phyloP scores from a whole-genome alignment of 2,888 invertebrate species.

The Leptinotarsa haldemani region DNA sequence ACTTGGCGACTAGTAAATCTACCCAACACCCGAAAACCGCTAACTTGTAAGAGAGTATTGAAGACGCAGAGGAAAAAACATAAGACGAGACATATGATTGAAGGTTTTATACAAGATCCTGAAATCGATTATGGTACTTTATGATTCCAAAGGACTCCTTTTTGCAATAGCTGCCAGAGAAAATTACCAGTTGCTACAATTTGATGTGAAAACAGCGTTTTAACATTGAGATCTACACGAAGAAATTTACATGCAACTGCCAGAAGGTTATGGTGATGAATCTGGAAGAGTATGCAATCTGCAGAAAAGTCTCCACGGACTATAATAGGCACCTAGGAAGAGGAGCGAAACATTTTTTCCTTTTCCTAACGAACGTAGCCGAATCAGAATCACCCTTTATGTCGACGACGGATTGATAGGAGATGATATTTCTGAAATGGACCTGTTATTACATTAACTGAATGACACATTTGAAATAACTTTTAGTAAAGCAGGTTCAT shows the following conservation, averaged over 20 bases:
- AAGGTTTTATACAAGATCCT: neutral
- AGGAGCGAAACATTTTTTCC: neutral
- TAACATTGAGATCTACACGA: neutral
- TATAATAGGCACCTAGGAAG: neutral
- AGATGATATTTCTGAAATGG: neutral
- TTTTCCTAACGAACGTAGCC: neutral
- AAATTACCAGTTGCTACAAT: neutral
- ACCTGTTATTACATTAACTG: neutral
- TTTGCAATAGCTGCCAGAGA: neutral
- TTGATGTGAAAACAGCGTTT: conserved; percentile 5
- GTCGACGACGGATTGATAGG: conserved; percentile 1
- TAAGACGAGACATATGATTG: neutral
- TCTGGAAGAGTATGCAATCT: neutral
- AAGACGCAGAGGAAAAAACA: conserved; percentile 22
- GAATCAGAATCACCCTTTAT: neutral
- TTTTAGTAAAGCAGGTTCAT: neutral
- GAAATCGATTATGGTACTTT: neutral
- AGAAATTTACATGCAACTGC: neutral
- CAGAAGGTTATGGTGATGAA: neutral
- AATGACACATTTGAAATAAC: neutral
- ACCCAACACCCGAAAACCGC: conserved; percentile 5
- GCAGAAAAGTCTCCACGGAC: neutral
- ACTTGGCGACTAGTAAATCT: conserved; percentile 20
- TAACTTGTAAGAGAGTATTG: conserved; percentile 31
- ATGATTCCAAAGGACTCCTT: neutral